Base-by-base conservation (phyloP, 2,113 vertebrate genomes). In the Hiodon alosoides region DNA sequence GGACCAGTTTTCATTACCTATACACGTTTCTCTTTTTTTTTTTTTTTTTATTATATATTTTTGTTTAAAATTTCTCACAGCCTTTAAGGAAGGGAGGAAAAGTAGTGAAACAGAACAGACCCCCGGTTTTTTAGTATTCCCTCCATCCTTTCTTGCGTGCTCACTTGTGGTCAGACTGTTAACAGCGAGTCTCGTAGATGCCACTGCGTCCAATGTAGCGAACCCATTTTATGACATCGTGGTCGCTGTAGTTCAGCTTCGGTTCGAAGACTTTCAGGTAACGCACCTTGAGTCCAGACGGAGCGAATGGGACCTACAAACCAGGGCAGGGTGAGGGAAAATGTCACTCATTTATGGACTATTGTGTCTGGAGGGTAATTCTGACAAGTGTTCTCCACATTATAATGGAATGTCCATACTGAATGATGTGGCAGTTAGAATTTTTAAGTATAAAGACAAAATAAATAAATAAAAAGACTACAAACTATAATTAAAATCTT, bases 211-310 rank as follows among this genome's bases (percentile, higher is more conserved):
- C 97, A 7, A 99, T 99, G 93, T 99, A 99, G 80, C 96, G 95
- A 85, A 99, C 97, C 97, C 97, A 99, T 96, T 99, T 99, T 82
- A 99, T 98, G 86, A 99, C 97, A 16, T 99, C 97, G 0, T 99
- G 97, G 90, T 99, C 97, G 89, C 97, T 99, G 95, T 99, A 99
- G 93, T 99, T 99, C 91, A 99, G 94, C 92, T 99, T 99, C 83
- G 97, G 96, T 89, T 99, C 97, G 76, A 99, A 99, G 81, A 99
- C 97, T 91, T 99, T 99, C 91, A 99, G 90, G 90, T 99, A 99
- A 80, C 97, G 97, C 87, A 99, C 97, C 92, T 99, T 99, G 81
- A 99, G 93, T 72, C 97, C 97, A 10, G 97, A 99, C 11, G 97
- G 97, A 0, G 97, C 97, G 0, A 99, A 99, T 0, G 97, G 97